These are phyloP conservation scores for Sphyrna mokarran DNA, from an alignment of 2,113 vertebrate species.

Conservation along the genomic window DNA sequence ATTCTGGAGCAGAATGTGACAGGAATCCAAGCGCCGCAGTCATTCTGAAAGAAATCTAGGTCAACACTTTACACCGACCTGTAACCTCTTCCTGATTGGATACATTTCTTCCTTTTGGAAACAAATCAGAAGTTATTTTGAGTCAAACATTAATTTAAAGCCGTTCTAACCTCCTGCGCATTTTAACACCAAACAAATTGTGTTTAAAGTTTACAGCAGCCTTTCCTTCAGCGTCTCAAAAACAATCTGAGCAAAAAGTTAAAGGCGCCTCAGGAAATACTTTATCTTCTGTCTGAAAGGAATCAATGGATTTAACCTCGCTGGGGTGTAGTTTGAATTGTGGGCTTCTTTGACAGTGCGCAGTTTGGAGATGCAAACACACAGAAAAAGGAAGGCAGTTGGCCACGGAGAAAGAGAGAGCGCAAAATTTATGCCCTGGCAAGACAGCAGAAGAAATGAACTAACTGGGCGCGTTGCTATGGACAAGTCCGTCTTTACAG, in stretches of 20 bases:
- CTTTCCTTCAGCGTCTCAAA: background rate
- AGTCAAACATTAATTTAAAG: background rate
- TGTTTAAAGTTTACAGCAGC: background rate
- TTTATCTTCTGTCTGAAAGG: background rate
- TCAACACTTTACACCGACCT: background rate
- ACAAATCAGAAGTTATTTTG: background rate
- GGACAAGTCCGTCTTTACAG: background rate
- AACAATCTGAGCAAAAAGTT: background rate
- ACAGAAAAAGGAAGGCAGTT: too few species aligned
- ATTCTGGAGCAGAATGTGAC: background rate
- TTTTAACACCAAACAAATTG: background rate
- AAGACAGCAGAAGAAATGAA: background rate
- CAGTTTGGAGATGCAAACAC: background rate
- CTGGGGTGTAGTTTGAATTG: background rate
- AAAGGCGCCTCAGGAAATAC: background rate
- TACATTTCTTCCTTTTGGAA: background rate
- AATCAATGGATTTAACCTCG: background rate
- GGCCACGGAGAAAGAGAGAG: background rate
- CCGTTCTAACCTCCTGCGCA: background rate
- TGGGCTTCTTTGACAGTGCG: background rate
- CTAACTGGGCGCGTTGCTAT: conserved; percentile 22
- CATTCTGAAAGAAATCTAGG: background rate
- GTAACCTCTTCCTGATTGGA: background rate
- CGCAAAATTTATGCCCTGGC: background rate
- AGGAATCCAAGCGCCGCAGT: background rate